Base-by-base conservation (phyloP, 1,140 invertebrate genomes). In the Chironomus striatipennis region DNA sequence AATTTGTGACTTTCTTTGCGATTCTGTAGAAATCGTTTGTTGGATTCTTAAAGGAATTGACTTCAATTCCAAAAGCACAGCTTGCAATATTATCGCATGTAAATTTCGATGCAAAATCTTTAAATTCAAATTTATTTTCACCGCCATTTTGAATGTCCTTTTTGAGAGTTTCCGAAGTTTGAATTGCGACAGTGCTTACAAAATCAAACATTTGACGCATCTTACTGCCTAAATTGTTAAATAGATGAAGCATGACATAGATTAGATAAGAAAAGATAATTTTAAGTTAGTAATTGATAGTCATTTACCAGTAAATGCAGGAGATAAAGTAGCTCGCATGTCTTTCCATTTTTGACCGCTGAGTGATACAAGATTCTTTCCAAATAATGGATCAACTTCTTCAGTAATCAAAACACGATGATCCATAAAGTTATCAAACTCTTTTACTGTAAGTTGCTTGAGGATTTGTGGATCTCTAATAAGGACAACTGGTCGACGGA, bases 31-130 rank as follows among this genome's bases (percentile, higher is more conserved):
- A 86, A 73, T 84, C 77, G 76, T 87, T 86, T 2, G 87, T 77
- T 0, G 80, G 79, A 2, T 88, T 81, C 20, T 81, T 81, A n/a
- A 86, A 81, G 0, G 87, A 87, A 75, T 89, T 83, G 0, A 87
- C 83, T 76, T 87, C 83, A 3, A 88, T 79, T 0, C 87, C 87
- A 78, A 88, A 88, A 12, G 84, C 86, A 6, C 81, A 83, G 0
- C 81, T 83, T 0, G 86, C 86, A 24, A 88, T 87, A 5, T 89
- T 86, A 77, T 90, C 88, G 47, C 85, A 88, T 0, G 88, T 84
- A 74, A 85, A 88, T 8, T 85, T 83, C 0, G 85, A 83, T 15
- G 81, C 82, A n/a, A 85, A 77, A 70, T 87, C 85, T 74, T 86
- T 87, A 73, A 83, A 77, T 18, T 87, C 85, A 3, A 87, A 24